A percentile compares a stretch with the other conserved stretches of the same genome.
phyloP scores from a whole-genome alignment of 2,113 vertebrate species.

The Thinocorus orbignyianus region DNA sequence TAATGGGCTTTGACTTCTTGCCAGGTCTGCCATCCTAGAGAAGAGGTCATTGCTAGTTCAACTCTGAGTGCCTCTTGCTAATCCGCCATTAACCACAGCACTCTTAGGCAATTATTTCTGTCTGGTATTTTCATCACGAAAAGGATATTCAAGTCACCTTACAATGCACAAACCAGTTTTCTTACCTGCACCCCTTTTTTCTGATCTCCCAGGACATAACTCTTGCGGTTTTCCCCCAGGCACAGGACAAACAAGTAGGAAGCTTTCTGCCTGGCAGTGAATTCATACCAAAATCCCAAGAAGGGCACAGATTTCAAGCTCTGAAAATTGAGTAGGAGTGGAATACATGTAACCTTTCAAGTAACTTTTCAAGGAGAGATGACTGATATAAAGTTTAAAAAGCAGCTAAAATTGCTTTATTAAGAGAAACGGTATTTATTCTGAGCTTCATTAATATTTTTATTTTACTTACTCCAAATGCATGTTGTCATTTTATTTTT shows the following conservation, averaged over 20 bases:
- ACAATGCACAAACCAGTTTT: background rate
- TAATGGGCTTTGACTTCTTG: conserved; percentile 58
- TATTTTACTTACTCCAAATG: background rate
- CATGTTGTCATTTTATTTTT: background rate
- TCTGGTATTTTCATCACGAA: background rate
- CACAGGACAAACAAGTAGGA: background rate
- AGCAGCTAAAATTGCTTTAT: background rate
- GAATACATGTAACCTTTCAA: background rate
- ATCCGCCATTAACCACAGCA: background rate
- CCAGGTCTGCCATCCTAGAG: conserved; percentile 53
- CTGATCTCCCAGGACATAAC: background rate
- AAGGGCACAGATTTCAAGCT: background rate
- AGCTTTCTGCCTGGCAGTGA: background rate
- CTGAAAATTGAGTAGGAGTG: background rate
- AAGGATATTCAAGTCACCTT: background rate
- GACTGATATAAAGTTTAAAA: background rate
- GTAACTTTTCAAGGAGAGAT: background rate
- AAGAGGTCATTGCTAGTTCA: conserved; percentile 10
- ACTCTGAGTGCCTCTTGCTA: conserved; percentile 41
- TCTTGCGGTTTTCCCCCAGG: background rate
- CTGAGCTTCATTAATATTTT: background rate
- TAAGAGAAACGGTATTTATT: background rate
- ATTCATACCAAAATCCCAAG: background rate
- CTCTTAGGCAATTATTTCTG: conserved; percentile 1
- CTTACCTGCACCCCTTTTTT: background rate